Percentiles rank a stretch among this genome's conserved stretches.
Evolutionary conservation across 2,888 invertebrate genomes (phyloP).

Genomic region (Elysia crispata): DNA sequence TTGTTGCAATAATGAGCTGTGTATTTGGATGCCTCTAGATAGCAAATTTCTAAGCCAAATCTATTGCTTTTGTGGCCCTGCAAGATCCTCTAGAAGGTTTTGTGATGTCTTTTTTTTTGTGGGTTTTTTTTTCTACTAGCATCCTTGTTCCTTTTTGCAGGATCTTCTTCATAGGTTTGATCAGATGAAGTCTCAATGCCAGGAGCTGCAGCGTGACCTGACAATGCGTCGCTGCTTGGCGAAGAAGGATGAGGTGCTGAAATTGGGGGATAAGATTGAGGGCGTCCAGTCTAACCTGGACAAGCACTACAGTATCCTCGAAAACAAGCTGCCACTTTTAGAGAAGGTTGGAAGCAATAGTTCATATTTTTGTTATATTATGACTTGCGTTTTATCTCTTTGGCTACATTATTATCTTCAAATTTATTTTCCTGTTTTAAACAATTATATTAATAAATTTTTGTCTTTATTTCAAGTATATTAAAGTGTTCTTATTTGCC

Average conservation of each 20-base stretch:
- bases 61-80: too few species aligned
- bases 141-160: too few species aligned
- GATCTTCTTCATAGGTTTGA: conserved; percentile 66
- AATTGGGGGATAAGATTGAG: conserved; percentile 57
- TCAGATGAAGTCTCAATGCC: conserved; percentile 79
- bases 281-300: conserved; percentile 61
- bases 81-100: too few species aligned
- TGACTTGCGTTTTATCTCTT: background rate
- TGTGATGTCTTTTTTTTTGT: background rate
- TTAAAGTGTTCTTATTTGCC: too few species aligned
- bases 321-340: conserved; percentile 70
- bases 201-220: conserved; percentile 85
- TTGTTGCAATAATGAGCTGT: too few species aligned
- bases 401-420: background rate
- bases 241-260: conserved; percentile 59
- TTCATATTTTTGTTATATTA: background rate
- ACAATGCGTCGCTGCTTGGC: conserved; percentile 81
- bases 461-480: too few species aligned
- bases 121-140: too few species aligned
- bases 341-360: conserved; percentile 65
- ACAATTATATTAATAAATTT: too few species aligned
- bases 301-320: conserved; percentile 62
- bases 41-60: too few species aligned
- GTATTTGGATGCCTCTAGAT: too few species aligned
- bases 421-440: background rate